Base-by-base conservation (phyloP, 2,888 invertebrate genomes). In the Pristionchus maxplancki region DNA sequence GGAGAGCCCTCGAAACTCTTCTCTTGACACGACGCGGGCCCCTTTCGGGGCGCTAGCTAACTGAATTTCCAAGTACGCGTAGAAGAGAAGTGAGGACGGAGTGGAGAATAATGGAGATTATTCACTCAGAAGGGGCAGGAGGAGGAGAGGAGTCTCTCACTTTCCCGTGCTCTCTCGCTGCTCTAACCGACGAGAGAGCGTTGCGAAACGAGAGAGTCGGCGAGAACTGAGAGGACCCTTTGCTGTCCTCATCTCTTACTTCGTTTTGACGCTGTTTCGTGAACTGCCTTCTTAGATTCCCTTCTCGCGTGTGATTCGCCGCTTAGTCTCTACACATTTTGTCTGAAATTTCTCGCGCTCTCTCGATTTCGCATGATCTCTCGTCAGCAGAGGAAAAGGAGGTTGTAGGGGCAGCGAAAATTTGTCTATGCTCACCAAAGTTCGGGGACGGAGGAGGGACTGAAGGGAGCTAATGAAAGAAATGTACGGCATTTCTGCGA, bases 101-200 rank as follows among this genome's bases (percentile, higher is more conserved):
- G 50, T n/a, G 8, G 50, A 82, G 82, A 83, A 83, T 53, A 83
- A 83, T 83, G 82, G 58, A 83, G 82, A 83, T 83, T 83, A 83
- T 83, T 83, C 82, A 83, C 82, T 83, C 17, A 20, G 1, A 28
- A 31, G 50, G 82, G 48, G 48, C n/a, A 28, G 81, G 81, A 81
- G 82, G 13, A 53, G 50, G 28, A 28, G 28, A 81, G 53, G 50
- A 31, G 34, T 20, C n/a, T n/a, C n/a, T n/a, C n/a, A n/a, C n/a
- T n/a, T n/a, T n/a, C n/a, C n/a, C n/a, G n/a, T n/a, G n/a, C n/a
- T n/a, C n/a, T n/a, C n/a, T n/a, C n/a, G n/a, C n/a, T n/a, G n/a
- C n/a, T n/a, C n/a, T n/a, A n/a, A n/a, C n/a, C n/a, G n/a, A n/a
- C n/a, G n/a, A n/a, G n/a, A n/a, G n/a, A n/a, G n/a, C n/a, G n/a